Base-by-base conservation (phyloP, 2,888 invertebrate genomes). In the Diaphora mendica region DNA sequence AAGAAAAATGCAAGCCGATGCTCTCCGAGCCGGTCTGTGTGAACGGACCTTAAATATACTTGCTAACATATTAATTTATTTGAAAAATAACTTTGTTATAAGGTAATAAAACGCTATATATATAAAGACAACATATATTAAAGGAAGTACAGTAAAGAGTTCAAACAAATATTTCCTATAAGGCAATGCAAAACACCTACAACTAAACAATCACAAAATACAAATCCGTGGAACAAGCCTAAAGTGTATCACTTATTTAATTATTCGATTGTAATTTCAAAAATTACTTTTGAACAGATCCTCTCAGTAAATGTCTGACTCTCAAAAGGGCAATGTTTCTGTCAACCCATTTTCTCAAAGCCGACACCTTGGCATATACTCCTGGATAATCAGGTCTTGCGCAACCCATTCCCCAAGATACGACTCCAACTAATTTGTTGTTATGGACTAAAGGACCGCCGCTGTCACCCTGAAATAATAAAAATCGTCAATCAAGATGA, bases 391-490 rank as follows among this genome's bases (percentile, higher is more conserved):
- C 90, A 0, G 96, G 94, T 77, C 94, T 87, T 0, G 95, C 96
- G 64, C 96, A 96, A 0, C 96, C 96, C 0, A 94, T 83, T 0
- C 96, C 95, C 92, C 94, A 96, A 1, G 95, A 93, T 0, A 96
- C 94, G 0, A 96, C 88, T 0, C 96, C 96, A 20, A 94, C 94
- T 13, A 96, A 90, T 68, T 93, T 95, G 5, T 93, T 93, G 0
- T 96, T 89, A 70, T 90, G 81, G 1, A 94, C 91, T 0, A 95
- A 77, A 0, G 92, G 92, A 4, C 96, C 96, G 11, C 96, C 96
- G 17, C 96, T 96, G 72, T 93, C 93, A 72, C 96, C 96, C 96
- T 96, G 82, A 20, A 67, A 69, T 9, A 72, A 48, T 42, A 64
- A 33, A 23, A 35, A 23, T 9, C 0, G 0, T 23, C 23, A 51